Conservation (phyloP, 2,888 invertebrate species). For the Mamestra brassicae region DNA sequence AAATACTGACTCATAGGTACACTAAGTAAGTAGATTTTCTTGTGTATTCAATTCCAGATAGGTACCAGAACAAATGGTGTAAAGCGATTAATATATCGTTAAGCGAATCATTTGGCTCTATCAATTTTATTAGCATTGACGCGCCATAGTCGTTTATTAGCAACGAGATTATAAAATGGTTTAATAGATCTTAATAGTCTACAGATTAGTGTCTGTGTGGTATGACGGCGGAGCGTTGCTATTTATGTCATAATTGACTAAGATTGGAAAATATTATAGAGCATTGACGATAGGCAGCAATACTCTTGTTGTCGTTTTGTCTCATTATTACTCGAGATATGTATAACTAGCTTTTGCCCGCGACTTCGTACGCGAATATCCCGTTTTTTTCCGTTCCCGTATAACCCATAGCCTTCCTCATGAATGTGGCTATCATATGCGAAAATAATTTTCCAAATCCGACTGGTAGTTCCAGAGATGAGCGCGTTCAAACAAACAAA, state of each 20-base stretch:
- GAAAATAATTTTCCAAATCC: no score
- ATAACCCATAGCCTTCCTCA: no score
- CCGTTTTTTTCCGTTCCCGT: no score
- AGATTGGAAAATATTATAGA: not conserved
- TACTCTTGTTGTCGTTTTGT: no score
- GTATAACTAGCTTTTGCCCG: no score
- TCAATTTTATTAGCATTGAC: constrained; percentile 54
- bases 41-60: not conserved
- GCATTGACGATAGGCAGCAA: not conserved
- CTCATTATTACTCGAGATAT: no score
- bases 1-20: not conserved
- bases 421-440: no score
- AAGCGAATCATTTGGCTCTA: constrained; percentile 40
- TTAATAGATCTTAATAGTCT: constrained; percentile 54
- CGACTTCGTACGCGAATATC: no score
- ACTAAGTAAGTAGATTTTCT: constrained; percentile 10
- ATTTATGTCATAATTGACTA: constrained; percentile 24
- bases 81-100: constrained; percentile 44
- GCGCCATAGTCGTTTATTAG: constrained; percentile 33
- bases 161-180: constrained; percentile 51
- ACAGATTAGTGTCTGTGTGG: constrained; percentile 1
- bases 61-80: constrained; percentile 8
- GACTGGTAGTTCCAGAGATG: no score
- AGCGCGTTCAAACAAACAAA: no score
- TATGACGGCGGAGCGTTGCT: constrained; percentile 4